Base-by-base conservation (phyloP, 1,140 invertebrate genomes). In the Drusus annulatus region DNA sequence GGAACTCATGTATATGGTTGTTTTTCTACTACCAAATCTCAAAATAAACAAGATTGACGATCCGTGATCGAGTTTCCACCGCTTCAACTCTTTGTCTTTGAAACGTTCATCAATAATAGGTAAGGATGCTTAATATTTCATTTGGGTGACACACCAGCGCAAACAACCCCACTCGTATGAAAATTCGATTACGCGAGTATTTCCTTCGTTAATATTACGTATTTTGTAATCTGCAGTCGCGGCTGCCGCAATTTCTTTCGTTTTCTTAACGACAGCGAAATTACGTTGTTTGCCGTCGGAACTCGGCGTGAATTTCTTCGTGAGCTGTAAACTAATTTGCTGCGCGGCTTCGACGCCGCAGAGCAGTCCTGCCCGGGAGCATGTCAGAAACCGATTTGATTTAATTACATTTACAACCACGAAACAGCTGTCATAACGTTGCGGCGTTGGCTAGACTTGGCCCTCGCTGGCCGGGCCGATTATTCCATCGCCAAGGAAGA, bases 311-410 rank as follows among this genome's bases (percentile, higher is more conserved):
- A 65, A 31, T 65, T 65, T 65, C 62, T 16, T 65, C 36, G 62
- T 65, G 62, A 65, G 62, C 21, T 31, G 62, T 65, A 65, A 65
- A 65, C 62, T 65, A 65, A 65, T 65, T 65, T 65, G 62, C 28
- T 25, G 62, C 15, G 13, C 28, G 62, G 62, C 10, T 17, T 13
- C 56, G 56, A 60, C 17, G n/a, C 56, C 19, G 17, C 56, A 19
- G 56, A 60, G 17, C 36, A 45, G 36, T 13, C 36, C 36, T 45
- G 36, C 36, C 16, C 56, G 16, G 62, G 25, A 65, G 62, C 62
- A 13, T 65, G 21, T 31, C 62, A 31, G 25, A 65, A 25, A 65
- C 10, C 62, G 62, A 65, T 65, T 65, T 65, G 62, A 65, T 65
- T 65, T 65, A 65, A 65, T 65, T 65, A 65, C 31, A 28, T 65